Evolutionary conservation across 2,113 vertebrate species (phyloP).

Genomic region (Platichthys flesus): DNA sequence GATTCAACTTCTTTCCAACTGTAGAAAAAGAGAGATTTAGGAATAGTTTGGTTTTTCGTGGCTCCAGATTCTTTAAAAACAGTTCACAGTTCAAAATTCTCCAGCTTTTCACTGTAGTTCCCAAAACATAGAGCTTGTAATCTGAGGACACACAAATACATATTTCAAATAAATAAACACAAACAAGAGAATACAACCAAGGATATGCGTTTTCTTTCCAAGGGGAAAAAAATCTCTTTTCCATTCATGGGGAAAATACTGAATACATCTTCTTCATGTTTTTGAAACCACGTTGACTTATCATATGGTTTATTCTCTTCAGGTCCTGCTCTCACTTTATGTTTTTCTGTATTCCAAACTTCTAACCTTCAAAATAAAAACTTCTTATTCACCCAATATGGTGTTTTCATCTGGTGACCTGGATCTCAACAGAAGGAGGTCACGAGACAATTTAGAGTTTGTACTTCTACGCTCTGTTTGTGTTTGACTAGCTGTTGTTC

Average conservation of each 20-base stretch:
- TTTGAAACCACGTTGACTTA: background rate
- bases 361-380: background rate
- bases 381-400: background rate
- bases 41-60: slow-evolving; percentile 24
- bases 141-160: slow-evolving; percentile 46
- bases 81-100: slow-evolving; percentile 28
- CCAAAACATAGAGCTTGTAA: slow-evolving; percentile 29
- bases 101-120: slow-evolving; percentile 45
- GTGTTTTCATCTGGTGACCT: slow-evolving; percentile 23
- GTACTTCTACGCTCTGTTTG: too few species aligned
- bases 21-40: slow-evolving; percentile 52
- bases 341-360: background rate
- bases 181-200: slow-evolving; percentile 34
- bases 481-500: too few species aligned
- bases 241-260: slow-evolving; percentile 47
- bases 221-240: background rate
- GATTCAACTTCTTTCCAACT: slow-evolving; percentile 21
- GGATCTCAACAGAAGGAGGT: slow-evolving; percentile 3
- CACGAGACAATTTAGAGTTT: background rate
- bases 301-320: background rate
- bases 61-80: slow-evolving; percentile 21
- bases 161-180: slow-evolving; percentile 52
- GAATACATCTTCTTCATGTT: background rate
- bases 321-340: slow-evolving; percentile 7
- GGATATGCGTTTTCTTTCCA: background rate